phyloP scores from a whole-genome alignment of 2,113 vertebrate species.

The Casuarius casuarius region DNA sequence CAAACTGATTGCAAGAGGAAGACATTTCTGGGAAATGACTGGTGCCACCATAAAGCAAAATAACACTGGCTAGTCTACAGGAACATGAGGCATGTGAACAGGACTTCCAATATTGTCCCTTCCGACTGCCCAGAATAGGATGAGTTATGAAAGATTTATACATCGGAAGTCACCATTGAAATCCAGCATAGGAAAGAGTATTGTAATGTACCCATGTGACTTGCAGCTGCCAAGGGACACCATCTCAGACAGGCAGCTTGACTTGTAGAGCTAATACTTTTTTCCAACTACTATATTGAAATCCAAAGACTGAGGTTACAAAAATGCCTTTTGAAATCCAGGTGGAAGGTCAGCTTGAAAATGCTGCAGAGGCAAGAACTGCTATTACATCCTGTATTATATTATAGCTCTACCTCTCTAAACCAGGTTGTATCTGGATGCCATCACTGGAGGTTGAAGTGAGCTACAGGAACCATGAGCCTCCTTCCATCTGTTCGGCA shows the following conservation, averaged over 20 bases:
- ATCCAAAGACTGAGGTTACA: not conserved
- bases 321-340: not conserved
- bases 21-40: not conserved
- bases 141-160: not conserved
- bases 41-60: not conserved
- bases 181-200: not conserved
- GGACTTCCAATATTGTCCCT: not conserved
- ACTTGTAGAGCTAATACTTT: not conserved
- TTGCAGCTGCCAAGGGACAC: not conserved
- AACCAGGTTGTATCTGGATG: not conserved
- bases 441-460: not conserved
- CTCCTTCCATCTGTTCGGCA: not conserved
- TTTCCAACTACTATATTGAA: not conserved
- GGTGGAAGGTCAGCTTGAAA: not conserved
- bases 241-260: not conserved
- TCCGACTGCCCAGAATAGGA: not conserved
- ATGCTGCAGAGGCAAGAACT: not conserved
- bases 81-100: not conserved
- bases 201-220: not conserved
- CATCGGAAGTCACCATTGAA: not conserved
- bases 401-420: not conserved
- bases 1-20: not conserved
- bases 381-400: not conserved
- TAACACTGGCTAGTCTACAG: not conserved
- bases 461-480: not conserved